phyloP scores from a whole-genome alignment of 2,797 vertebrate species.

The Anabas testudineus region DNA sequence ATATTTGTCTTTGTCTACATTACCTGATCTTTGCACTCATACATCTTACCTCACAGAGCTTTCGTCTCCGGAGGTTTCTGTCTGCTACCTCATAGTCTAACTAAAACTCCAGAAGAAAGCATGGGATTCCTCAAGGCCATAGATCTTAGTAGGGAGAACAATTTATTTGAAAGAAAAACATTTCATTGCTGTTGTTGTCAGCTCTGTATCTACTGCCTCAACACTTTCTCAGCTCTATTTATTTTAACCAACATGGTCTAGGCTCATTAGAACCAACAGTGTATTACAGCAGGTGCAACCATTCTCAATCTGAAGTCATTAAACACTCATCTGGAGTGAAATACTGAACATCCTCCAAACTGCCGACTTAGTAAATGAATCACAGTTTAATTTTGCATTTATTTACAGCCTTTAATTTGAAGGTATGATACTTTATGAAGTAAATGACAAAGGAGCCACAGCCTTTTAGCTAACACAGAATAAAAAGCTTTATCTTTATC shows the following conservation, averaged over 20 bases:
- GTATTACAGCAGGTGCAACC: neutral
- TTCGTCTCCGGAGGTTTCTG: slow-evolving; percentile 24
- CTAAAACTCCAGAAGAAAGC: slow-evolving; percentile 8
- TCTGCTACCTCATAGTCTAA: neutral
- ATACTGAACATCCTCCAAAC: slow-evolving; percentile 17
- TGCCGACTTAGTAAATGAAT: neutral
- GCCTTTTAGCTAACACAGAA: slow-evolving; percentile 30
- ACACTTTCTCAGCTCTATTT: slow-evolving; percentile 25
- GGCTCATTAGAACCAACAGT: slow-evolving; percentile 6
- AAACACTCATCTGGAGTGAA: slow-evolving; percentile 27
- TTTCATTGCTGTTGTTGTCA: slow-evolving; percentile 18
- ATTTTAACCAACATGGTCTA: neutral
- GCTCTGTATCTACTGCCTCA: slow-evolving; percentile 32
- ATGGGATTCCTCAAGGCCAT: slow-evolving; percentile 6
- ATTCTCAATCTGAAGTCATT: slow-evolving; percentile 7
- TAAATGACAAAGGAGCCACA: neutral
- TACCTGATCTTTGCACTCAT: slow-evolving; percentile 13
- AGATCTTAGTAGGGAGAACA: neutral
- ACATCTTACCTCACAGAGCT: neutral
- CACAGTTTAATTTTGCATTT: neutral
- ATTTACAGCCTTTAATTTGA: slow-evolving; percentile 24
- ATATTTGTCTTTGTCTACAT: no score
- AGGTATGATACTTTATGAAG: neutral
- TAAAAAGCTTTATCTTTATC: slow-evolving; percentile 20
- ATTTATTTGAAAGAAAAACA: slow-evolving; percentile 7